These are phyloP conservation scores for Trimorus sp. DNA, from an alignment of 2,888 invertebrate species.

Conservation along the genomic window DNA sequence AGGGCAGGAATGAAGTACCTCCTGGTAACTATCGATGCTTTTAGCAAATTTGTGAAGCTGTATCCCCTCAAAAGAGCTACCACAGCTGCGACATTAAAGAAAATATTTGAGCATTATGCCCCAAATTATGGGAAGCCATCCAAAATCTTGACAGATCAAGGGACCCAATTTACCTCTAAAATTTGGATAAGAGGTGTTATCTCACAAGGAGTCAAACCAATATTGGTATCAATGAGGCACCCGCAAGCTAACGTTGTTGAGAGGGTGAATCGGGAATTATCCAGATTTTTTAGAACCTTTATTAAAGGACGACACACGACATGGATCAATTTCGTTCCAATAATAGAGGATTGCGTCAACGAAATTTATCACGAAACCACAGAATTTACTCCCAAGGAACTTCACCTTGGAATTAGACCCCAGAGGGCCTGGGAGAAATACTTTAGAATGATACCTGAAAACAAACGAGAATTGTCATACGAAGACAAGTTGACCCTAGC, in stretches of 20 bases:
- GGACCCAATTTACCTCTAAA: conserved; percentile 16
- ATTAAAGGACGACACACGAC: not conserved
- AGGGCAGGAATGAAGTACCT: conserved; percentile 2
- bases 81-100: not conserved
- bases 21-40: conserved; percentile 14
- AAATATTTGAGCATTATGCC: conserved; percentile 21
- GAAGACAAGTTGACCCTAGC: conserved; percentile 10
- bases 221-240: too few species aligned
- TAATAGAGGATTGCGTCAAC: conserved; percentile 7
- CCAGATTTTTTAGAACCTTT: conserved; percentile 8
- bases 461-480: not conserved
- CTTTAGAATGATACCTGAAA: not conserved
- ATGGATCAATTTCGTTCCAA: not conserved
- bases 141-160: conserved; percentile 10
- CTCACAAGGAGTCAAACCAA: not conserved
- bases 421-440: conserved; percentile 14
- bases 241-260: too few species aligned
- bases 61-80: conserved; percentile 20
- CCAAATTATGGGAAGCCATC: conserved; percentile 7
- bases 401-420: not conserved
- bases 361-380: conserved; percentile 11
- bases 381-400: conserved; percentile 8
- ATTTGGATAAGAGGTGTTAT: conserved; percentile 9
- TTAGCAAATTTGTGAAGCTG: conserved; percentile 16
- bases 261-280: too few species aligned